phyloP scores from a whole-genome alignment of 2,113 vertebrate species.

The Callithrix jacchus region DNA sequence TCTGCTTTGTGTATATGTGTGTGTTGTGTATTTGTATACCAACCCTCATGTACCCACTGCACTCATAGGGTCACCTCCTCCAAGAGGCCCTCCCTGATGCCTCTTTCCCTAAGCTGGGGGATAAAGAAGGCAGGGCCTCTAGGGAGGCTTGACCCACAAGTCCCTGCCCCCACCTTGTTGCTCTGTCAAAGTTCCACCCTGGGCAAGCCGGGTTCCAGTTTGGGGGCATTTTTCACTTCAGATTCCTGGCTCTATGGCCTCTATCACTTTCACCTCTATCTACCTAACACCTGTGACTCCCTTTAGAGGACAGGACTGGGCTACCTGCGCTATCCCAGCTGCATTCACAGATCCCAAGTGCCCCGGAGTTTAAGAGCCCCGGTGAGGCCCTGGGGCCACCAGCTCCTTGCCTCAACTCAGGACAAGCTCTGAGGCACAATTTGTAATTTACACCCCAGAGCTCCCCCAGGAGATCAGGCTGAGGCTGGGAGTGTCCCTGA shows the following conservation, averaged over 20 bases:
- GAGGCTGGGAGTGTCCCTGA: neutral
- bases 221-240: conserved; percentile 57
- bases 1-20: neutral
- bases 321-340: neutral
- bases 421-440: neutral
- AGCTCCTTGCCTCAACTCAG: neutral
- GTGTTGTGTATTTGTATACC: neutral
- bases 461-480: neutral
- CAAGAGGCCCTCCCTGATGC: neutral
- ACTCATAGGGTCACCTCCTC: neutral
- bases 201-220: fast-evolving
- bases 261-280: neutral
- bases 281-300: fast-evolving
- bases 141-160: neutral
- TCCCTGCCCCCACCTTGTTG: too few relatives aligned
- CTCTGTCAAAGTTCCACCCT: neutral
- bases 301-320: neutral
- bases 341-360: neutral
- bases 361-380: neutral
- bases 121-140: neutral
- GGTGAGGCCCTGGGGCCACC: neutral
- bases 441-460: fast-evolving
- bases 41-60: neutral
- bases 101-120: neutral
- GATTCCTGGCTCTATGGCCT: neutral